A percentile compares a stretch with the other conserved stretches of the same genome.
These are phyloP conservation scores for Tanytarsus gracilentus DNA, from an alignment of 2,888 invertebrate species.

Conservation along the genomic window DNA sequence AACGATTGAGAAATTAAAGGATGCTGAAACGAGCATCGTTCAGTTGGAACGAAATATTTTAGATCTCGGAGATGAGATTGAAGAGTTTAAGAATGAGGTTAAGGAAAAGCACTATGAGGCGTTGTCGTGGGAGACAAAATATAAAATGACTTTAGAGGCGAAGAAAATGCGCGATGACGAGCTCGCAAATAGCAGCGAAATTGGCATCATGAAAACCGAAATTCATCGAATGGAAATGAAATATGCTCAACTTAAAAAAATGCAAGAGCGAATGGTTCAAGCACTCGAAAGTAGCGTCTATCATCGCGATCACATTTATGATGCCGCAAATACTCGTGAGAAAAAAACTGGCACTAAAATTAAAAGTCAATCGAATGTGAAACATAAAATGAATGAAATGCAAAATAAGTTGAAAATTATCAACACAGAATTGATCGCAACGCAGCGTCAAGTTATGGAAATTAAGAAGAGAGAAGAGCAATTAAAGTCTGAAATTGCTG, in stretches of 20 bases:
- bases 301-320: constrained; percentile 55
- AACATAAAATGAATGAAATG: constrained; percentile 51
- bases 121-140: constrained; percentile 74
- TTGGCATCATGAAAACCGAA: constrained; percentile 66
- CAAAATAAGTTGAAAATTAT: constrained; percentile 47
- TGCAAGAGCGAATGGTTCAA: constrained; percentile 44
- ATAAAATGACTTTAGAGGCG: constrained; percentile 61
- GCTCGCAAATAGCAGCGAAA: constrained; percentile 56
- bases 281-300: constrained; percentile 58
- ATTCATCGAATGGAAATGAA: constrained; percentile 75
- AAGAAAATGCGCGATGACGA: constrained; percentile 59
- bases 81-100: constrained; percentile 46
- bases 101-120: constrained; percentile 59
- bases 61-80: constrained; percentile 57
- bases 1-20: constrained; percentile 48
- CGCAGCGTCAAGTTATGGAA: constrained; percentile 35
- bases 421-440: constrained; percentile 33
- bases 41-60: constrained; percentile 59
- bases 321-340: constrained; percentile 49
- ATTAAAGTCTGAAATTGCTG: constrained; percentile 34
- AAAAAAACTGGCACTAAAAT: constrained; percentile 45
- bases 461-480: constrained; percentile 34
- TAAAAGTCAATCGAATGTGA: constrained; percentile 45
- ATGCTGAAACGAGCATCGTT: constrained; percentile 58
- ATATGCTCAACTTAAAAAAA: constrained; percentile 38